These are phyloP conservation scores for Cydia amplana DNA, from an alignment of 1,140 invertebrate species.

Conservation along the genomic window DNA sequence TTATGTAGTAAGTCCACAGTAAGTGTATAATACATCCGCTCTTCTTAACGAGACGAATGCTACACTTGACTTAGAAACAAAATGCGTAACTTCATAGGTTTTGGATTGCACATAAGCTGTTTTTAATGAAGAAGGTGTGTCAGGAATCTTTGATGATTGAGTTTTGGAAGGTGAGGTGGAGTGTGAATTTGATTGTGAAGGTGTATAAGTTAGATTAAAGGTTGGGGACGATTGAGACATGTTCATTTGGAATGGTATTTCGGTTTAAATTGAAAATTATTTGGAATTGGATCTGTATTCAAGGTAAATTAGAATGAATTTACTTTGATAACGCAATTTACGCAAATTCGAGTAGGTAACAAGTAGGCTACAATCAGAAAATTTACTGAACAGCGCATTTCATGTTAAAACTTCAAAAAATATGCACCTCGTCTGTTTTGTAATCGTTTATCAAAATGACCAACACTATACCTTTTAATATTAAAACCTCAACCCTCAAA, in stretches of 20 bases:
- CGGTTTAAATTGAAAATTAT: not conserved
- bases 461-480: not conserved
- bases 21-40: not conserved
- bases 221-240: not conserved
- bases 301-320: too few species aligned
- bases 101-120: not conserved
- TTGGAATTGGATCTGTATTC: not conserved
- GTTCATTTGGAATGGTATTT: constrained; percentile 9
- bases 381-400: too few species aligned
- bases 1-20: too few species aligned
- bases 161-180: not conserved
- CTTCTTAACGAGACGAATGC: not conserved
- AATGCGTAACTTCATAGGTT: not conserved
- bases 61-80: not conserved
- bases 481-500: not conserved
- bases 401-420: too few species aligned
- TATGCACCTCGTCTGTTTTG: too few species aligned
- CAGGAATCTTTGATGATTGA: constrained; percentile 20
- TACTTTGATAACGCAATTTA: too few species aligned
- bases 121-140: constrained; percentile 33
- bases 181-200: constrained; percentile 20
- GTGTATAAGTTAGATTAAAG: not conserved
- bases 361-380: too few species aligned
- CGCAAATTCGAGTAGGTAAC: too few species aligned
- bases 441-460: too few species aligned